phyloP scores from a whole-genome alignment of 2,888 invertebrate genomes.

The Silvanus unidentatus region DNA sequence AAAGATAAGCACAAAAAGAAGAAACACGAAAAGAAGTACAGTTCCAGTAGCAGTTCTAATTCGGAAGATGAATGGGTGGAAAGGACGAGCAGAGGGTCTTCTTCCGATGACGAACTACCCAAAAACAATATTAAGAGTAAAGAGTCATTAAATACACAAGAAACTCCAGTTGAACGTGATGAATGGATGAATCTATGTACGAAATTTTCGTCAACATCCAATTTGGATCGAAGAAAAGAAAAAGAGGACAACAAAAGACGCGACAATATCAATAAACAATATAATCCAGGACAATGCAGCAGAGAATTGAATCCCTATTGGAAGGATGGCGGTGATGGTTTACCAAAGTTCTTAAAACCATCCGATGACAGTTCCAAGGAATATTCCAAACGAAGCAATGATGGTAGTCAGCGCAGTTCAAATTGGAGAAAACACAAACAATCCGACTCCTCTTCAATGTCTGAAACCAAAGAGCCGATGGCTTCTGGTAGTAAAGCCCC shows the following conservation, averaged over 20 bases:
- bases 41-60: slow-evolving; percentile 25
- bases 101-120: slow-evolving; percentile 6
- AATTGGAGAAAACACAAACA: slow-evolving; percentile 21
- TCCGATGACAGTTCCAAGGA: slow-evolving; percentile 40
- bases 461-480: background rate
- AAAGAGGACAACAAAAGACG: slow-evolving; percentile 49
- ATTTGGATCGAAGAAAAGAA: slow-evolving; percentile 44
- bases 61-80: slow-evolving; percentile 60
- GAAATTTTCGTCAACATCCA: slow-evolving; percentile 43
- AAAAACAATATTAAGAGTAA: no score
- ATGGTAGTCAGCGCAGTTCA: slow-evolving; percentile 4
- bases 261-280: slow-evolving; percentile 54
- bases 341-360: slow-evolving; percentile 58
- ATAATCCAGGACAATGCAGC: slow-evolving; percentile 64
- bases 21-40: slow-evolving; percentile 37
- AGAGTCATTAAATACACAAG: slow-evolving; percentile 12
- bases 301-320: slow-evolving; percentile 89
- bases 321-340: slow-evolving; percentile 81
- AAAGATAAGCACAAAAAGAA: slow-evolving; percentile 36
- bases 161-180: slow-evolving; percentile 48
- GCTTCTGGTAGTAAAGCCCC: background rate
- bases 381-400: background rate
- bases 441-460: background rate
- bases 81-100: slow-evolving; percentile 26
- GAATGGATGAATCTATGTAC: slow-evolving; percentile 74